Evolutionary conservation across 1,140 invertebrate genomes (phyloP).

Genomic region (Ephestia elutella): DNA sequence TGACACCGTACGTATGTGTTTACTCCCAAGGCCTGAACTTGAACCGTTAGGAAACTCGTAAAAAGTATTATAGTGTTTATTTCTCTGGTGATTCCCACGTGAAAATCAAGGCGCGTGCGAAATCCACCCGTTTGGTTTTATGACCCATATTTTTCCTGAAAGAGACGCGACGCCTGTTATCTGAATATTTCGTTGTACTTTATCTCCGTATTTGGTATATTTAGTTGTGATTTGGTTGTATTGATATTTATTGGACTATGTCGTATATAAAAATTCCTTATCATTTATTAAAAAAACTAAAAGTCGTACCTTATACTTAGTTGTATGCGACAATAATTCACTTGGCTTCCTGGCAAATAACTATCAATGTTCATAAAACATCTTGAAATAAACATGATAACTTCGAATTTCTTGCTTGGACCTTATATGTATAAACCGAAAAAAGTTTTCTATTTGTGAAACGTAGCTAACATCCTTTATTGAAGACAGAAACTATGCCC

Average conservation of each 20-base stretch:
- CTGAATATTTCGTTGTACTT: background rate
- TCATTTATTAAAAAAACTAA: too few relatives aligned
- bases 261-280: too few relatives aligned
- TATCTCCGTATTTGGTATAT: background rate
- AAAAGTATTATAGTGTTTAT: constrained; percentile 5
- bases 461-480: too few relatives aligned
- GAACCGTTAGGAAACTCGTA: background rate
- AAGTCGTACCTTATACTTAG: too few relatives aligned
- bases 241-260: background rate
- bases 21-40: background rate
- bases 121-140: constrained; percentile 6
- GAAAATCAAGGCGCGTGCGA: background rate
- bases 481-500: too few relatives aligned
- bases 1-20: background rate
- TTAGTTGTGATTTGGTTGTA: background rate
- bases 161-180: background rate
- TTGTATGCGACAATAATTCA: too few relatives aligned
- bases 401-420: too few relatives aligned
- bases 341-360: too few relatives aligned
- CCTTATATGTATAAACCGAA: too few relatives aligned
- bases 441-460: too few relatives aligned
- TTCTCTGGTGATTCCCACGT: background rate
- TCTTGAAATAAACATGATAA: too few relatives aligned
- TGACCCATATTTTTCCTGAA: constrained; percentile 5
- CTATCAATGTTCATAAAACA: too few relatives aligned